phyloP scores from a whole-genome alignment of 2,113 vertebrate genomes.

The Grallaria varia region DNA sequence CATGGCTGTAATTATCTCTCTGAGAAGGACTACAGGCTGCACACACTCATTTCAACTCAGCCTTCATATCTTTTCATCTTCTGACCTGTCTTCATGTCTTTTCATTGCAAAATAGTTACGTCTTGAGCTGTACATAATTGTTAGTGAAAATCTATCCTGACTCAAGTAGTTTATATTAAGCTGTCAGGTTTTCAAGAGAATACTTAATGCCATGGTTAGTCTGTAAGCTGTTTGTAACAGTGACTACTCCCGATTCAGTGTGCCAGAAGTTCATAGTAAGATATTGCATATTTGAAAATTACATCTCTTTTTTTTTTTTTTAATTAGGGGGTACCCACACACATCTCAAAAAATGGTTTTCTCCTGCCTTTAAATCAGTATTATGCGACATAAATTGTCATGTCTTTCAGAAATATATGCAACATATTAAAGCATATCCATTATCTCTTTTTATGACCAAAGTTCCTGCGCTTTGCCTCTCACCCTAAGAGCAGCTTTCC shows the following conservation, averaged over 20 bases:
- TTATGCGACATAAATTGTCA: not conserved
- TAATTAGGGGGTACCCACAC: not conserved
- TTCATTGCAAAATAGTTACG: not conserved
- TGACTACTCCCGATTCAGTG: not conserved
- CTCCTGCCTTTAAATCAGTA: not conserved
- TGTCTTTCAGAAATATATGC: not conserved
- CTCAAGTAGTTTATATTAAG: not conserved
- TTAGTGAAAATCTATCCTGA: not conserved
- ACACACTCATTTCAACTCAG: not conserved
- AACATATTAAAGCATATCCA: not conserved
- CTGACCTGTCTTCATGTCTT: not conserved
- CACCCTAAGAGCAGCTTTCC: not conserved
- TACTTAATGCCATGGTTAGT: not conserved
- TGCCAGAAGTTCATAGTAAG: not conserved
- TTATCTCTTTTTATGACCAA: not conserved
- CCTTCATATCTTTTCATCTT: not conserved
- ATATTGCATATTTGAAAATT: not conserved
- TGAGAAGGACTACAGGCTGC: not conserved
- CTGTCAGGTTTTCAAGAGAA: not conserved
- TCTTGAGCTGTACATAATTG: not conserved
- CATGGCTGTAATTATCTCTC: not conserved
- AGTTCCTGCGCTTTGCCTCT: not conserved
- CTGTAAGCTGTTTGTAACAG: not conserved
- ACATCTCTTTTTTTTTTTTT: not conserved
- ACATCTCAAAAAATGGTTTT: fast-evolving